Evolutionary conservation across 2,113 vertebrate genomes (phyloP), one percentile per base, ranked within the genome.

Genomic region (Saguinus imperator): DNA sequence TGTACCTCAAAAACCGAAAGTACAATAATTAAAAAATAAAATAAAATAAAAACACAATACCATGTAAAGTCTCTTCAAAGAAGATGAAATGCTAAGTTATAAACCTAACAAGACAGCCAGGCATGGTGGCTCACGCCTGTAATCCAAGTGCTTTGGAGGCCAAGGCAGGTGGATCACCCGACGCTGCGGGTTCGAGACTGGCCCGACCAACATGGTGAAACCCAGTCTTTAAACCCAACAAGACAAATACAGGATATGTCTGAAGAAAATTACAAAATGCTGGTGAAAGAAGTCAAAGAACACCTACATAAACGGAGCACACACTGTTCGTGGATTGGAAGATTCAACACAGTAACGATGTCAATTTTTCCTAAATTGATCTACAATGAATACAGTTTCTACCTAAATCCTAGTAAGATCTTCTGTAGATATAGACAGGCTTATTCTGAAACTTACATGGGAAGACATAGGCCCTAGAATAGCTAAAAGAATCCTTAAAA

Each of bases 41-140:
- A 50, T 13, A 50, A 13, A 52, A 52, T 52, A 64, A 64, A 64
- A 64, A 64, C 27, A 14, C 61, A 32, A 64, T 64, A 29, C 12
- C 14, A 91, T 48, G 77, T 80, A 40, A 96, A 91, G 87, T 43
- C 10, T 79, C 68, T 70, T 89, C 84, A 79, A 80, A 75, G 37
- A 57, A 94, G 55, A 89, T 50, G 58, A 95, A 94, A 79, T 70
- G 11, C 45, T 86, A 86, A 80, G 3, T 20, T 55, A 86, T 77
- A 94, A 96, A 50, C 9, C n/a, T 83, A 91, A 70, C 11, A 82
- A 93, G 94, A 84, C 32, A 89, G 43, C 43, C 43, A 6, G 43
- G 43, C 43, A 43, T 43, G 43, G 43, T 43, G 43, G 43, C 43
- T 43, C 43, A 43, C 43, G 4, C 43, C 43, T 43, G 43, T 43